Conservation (phyloP, 2,113 vertebrate genomes). For the Boleophthalmus pectinirostris region DNA sequence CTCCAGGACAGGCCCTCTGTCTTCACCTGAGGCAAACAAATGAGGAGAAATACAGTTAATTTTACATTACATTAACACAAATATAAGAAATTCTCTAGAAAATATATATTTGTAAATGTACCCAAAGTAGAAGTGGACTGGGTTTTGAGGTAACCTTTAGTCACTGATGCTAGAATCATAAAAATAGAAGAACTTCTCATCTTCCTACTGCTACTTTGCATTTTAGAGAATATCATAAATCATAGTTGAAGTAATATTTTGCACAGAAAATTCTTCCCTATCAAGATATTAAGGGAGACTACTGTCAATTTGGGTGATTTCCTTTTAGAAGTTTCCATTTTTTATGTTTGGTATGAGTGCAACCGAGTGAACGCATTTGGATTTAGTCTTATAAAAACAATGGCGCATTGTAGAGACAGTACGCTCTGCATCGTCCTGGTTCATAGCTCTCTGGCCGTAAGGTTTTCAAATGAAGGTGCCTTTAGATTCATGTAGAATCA, state of each 20-base stretch:
- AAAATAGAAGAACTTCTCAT: too few relatives aligned
- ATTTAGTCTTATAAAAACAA: conserved; percentile 49
- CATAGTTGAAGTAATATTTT: conserved; percentile 62
- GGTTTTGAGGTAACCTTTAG: too few relatives aligned
- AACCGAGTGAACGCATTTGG: conserved; percentile 51
- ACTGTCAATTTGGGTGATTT: conserved; percentile 48
- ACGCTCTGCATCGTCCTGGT: conserved; percentile 39
- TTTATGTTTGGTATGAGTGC: conserved; percentile 37
- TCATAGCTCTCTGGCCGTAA: background rate
- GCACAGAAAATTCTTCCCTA: conserved; percentile 71
- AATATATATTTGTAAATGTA: too few relatives aligned
- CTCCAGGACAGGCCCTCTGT: conserved; percentile 95
- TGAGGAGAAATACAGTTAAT: too few relatives aligned
- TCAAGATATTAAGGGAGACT: conserved; percentile 50
- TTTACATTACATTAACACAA: too few relatives aligned
- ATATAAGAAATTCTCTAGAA: too few relatives aligned
- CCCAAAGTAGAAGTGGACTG: too few relatives aligned
- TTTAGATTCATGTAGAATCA: conserved; percentile 39
- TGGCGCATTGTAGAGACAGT: conserved; percentile 39
- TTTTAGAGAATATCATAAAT: too few relatives aligned
- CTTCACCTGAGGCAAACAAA: conserved; percentile 83
- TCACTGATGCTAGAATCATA: too few relatives aligned
- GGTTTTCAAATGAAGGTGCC: conserved; percentile 72
- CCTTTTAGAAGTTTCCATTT: conserved; percentile 29
- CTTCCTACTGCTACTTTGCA: too few relatives aligned